phyloP scores from a whole-genome alignment of 2,888 invertebrate species.

The Halictus quadricinctus region DNA sequence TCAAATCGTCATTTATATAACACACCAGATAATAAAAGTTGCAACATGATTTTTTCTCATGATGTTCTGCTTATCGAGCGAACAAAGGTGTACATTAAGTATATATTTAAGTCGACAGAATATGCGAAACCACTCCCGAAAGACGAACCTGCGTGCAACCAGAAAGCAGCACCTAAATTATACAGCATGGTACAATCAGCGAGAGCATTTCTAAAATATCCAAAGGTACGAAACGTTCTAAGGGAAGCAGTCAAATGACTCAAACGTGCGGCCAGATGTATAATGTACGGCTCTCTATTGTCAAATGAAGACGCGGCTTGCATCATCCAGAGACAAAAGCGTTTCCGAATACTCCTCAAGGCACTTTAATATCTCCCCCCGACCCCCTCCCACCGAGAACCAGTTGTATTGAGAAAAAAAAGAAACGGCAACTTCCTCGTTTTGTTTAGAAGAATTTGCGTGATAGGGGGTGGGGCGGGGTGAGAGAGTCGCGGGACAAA shows the following conservation, averaged over 20 bases:
- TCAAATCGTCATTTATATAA: not conserved
- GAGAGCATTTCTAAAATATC: not conserved
- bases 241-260: slow-evolving; percentile 31
- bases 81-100: not conserved
- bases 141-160: not conserved
- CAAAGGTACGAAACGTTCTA: slow-evolving; percentile 3
- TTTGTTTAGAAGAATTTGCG: slow-evolving; percentile 53
- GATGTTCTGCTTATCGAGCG: not conserved
- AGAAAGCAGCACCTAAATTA: not conserved
- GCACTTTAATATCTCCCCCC: slow-evolving; percentile 47
- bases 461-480: slow-evolving; percentile 16
- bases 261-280: slow-evolving; percentile 32
- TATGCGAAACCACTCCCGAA: not conserved
- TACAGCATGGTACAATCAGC: not conserved
- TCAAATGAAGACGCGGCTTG: slow-evolving; percentile 35
- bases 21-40: not conserved
- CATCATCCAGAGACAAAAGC: slow-evolving; percentile 47
- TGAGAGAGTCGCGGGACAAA: slow-evolving; percentile 40
- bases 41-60: not conserved
- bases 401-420: slow-evolving; percentile 22
- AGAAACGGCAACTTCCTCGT: slow-evolving; percentile 4
- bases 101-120: not conserved
- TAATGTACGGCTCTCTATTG: slow-evolving; percentile 35
- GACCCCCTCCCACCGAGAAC: not conserved
- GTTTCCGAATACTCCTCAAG: slow-evolving; percentile 27